A percentile compares a stretch with the other conserved stretches of the same genome.
Conservation (phyloP, 2,888 invertebrate species). For the Pherbina coryleti region DNA sequence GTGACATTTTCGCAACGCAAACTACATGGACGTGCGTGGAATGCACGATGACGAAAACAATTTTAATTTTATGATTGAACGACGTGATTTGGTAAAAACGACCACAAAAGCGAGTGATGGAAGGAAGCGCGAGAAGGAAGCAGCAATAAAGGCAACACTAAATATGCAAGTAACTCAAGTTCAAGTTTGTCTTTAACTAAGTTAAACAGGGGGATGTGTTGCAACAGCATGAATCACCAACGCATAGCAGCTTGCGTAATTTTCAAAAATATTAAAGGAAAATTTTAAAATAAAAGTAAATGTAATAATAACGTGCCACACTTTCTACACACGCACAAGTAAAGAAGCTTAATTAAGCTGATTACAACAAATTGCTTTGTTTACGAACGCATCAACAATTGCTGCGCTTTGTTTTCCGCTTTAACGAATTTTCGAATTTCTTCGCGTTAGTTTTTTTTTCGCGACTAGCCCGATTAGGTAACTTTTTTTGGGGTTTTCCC, state of each 20-base stretch:
- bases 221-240: background rate
- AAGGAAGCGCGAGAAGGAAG: background rate
- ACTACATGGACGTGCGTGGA: conserved; percentile 16
- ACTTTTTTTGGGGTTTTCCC: conserved; percentile 10
- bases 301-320: background rate
- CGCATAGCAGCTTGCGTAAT: background rate
- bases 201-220: background rate
- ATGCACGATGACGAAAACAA: conserved; percentile 7
- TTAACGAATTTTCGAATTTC: background rate
- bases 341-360: too few species aligned
- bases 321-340: background rate
- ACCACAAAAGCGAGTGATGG: background rate
- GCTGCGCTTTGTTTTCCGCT: conserved; percentile 17
- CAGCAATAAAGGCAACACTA: background rate
- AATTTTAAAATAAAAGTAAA: background rate
- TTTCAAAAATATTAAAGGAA: background rate
- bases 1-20: background rate
- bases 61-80: conserved; percentile 23
- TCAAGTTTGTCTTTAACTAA: conserved; percentile 36
- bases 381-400: background rate
- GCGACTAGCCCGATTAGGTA: conserved; percentile 6
- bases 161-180: conserved; percentile 32
- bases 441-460: background rate
- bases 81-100: conserved; percentile 27
- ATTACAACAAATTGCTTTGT: background rate